Percentiles rank a stretch among this genome's conserved stretches.
These are phyloP conservation scores for Petrocephalus microphthalmus DNA, from an alignment of 2,113 vertebrate genomes.

Conservation along the genomic window DNA sequence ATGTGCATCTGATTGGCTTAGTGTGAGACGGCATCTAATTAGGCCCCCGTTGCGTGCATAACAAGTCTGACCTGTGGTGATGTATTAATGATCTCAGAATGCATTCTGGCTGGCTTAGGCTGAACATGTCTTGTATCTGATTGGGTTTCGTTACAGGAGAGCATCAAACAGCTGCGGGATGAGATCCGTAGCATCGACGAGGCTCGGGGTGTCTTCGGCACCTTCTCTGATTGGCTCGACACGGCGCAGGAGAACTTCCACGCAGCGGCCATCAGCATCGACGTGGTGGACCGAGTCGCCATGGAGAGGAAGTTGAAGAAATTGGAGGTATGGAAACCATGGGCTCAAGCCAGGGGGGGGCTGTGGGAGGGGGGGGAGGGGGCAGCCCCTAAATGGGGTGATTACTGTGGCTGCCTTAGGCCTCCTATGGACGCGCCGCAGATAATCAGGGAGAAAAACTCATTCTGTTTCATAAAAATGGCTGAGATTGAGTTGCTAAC, in stretches of 20 bases:
- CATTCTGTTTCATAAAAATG: neutral
- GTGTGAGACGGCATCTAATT: neutral
- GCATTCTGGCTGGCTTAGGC: neutral
- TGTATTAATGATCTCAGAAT: neutral
- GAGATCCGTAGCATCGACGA: constrained; percentile 80
- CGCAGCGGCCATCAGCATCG: constrained; percentile 60
- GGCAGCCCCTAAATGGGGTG: neutral
- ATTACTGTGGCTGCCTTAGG: neutral
- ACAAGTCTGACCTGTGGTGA: neutral
- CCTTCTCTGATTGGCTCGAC: constrained; percentile 79
- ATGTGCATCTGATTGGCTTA: neutral
- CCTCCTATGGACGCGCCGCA: neutral
- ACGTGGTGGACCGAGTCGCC: constrained; percentile 65
- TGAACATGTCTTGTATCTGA: neutral
- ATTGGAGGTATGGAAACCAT: constrained; percentile 69
- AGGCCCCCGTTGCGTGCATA: neutral
- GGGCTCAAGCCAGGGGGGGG: neutral
- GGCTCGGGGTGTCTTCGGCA: constrained; percentile 69
- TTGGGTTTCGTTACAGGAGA: constrained; percentile 63
- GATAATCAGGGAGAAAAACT: neutral
- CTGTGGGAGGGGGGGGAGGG: neutral
- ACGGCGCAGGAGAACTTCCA: constrained; percentile 73
- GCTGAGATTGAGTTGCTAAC: neutral
- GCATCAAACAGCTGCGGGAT: constrained; percentile 82
- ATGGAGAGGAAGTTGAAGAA: constrained; percentile 85